These are phyloP conservation scores for Bovichtus variegatus DNA, from an alignment of 2,797 vertebrate species.

Conservation along the genomic window DNA sequence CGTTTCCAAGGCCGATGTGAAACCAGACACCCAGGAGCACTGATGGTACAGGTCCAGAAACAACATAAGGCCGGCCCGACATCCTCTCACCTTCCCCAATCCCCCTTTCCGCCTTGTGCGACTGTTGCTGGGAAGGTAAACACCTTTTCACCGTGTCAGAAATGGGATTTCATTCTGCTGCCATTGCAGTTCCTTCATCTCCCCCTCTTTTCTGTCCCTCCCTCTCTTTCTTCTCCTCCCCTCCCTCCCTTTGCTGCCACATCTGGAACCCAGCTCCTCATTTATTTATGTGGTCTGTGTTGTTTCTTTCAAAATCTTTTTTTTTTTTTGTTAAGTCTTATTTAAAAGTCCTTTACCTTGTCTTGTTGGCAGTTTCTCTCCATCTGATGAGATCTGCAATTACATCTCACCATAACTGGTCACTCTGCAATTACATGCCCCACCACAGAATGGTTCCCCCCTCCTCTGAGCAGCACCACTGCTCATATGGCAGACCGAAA, in stretches of 20 bases:
- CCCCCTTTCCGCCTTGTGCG: constrained; percentile 43
- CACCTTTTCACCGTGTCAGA: constrained; percentile 67
- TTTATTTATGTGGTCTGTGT: constrained; percentile 85
- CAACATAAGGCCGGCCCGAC: constrained; percentile 72
- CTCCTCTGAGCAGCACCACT: constrained; percentile 62
- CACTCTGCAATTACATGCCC: constrained; percentile 84
- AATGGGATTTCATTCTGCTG: constrained; percentile 75
- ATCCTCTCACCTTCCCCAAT: constrained; percentile 74
- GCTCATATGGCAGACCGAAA: constrained; percentile 90
- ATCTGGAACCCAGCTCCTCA: constrained; percentile 87
- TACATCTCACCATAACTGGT: constrained; percentile 81
- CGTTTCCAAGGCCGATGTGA: constrained; percentile 74
- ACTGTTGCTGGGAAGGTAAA: constrained; percentile 77
- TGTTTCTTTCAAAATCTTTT: constrained; percentile 62
- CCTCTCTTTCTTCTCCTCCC: constrained; percentile 58
- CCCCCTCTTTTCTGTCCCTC: constrained; percentile 54
- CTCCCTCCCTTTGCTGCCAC: constrained; percentile 70
- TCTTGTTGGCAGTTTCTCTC: constrained; percentile 79
- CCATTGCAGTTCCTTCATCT: constrained; percentile 71
- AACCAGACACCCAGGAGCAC: constrained; percentile 78
- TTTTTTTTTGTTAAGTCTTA: constrained; percentile 52
- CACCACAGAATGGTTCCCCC: constrained; percentile 74
- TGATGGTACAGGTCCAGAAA: constrained; percentile 79
- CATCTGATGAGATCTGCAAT: constrained; percentile 86
- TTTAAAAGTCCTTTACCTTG: constrained; percentile 81